Percentiles rank a stretch among this genome's conserved stretches.
Conservation (phyloP, 2,113 vertebrate species). For the Notiomystis cincta region DNA sequence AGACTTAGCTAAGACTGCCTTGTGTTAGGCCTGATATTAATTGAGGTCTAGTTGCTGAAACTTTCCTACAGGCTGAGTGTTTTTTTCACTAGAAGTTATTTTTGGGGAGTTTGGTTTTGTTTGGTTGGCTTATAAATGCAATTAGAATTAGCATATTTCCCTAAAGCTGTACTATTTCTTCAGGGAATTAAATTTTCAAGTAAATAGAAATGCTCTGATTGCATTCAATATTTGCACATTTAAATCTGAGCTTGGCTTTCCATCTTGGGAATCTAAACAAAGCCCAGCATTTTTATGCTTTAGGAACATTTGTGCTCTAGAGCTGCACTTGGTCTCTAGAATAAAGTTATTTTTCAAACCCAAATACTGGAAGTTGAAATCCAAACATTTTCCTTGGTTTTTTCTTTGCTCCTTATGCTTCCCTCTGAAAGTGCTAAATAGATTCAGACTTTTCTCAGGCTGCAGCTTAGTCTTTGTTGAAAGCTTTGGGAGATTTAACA, state of each 20-base stretch:
- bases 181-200: background rate
- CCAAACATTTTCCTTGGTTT: conserved; percentile 24
- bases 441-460: background rate
- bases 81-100: background rate
- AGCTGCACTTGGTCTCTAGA: background rate
- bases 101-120: background rate
- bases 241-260: background rate
- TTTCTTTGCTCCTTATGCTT: conserved; percentile 35
- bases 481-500: background rate
- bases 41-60: background rate
- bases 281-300: background rate
- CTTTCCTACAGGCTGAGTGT: background rate
- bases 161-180: background rate
- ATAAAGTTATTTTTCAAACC: background rate
- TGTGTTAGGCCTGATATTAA: background rate
- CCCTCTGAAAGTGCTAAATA: conserved; percentile 3
- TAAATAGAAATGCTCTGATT: background rate
- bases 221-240: background rate
- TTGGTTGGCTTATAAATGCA: background rate
- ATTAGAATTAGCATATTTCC: background rate
- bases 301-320: background rate
- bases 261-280: background rate
- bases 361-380: conserved; percentile 2
- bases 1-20: background rate
- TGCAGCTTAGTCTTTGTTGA: background rate